Conservation (phyloP, 1,140 invertebrate species). For the Augochlora pura region DNA sequence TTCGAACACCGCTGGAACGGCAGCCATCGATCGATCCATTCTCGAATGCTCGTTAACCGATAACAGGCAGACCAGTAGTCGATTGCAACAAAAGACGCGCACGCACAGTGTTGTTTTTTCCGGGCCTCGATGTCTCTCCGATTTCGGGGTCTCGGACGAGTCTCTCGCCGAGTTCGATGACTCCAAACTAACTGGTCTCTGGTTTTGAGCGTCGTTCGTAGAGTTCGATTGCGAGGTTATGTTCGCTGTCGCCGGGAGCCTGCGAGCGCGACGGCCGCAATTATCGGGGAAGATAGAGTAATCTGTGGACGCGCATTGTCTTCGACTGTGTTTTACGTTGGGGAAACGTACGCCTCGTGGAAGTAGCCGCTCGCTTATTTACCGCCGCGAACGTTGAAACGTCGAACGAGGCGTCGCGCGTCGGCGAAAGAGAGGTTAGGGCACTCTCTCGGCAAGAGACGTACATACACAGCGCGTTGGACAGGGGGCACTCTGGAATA, state of each 20-base stretch:
- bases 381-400: too few species aligned
- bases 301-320: neutral
- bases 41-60: neutral
- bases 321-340: neutral
- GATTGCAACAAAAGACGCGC: neutral
- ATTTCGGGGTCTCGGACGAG: too few species aligned
- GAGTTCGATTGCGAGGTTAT: constrained; percentile 48
- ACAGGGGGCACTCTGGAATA: neutral
- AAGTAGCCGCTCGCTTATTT: neutral
- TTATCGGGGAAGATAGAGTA: neutral
- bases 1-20: neutral
- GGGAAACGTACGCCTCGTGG: neutral
- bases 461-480: neutral
- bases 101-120: neutral
- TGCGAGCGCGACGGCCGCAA: constrained; percentile 15
- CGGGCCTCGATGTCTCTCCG: neutral
- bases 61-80: neutral
- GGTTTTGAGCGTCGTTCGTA: neutral
- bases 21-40: neutral
- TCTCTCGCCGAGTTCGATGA: too few species aligned
- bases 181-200: too few species aligned
- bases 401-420: neutral
- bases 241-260: constrained; percentile 27
- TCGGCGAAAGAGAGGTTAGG: constrained; percentile 39
- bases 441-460: constrained; percentile 13